Base-by-base conservation (phyloP, 2,888 invertebrate species). In the Lasioglossum leucozonium region DNA sequence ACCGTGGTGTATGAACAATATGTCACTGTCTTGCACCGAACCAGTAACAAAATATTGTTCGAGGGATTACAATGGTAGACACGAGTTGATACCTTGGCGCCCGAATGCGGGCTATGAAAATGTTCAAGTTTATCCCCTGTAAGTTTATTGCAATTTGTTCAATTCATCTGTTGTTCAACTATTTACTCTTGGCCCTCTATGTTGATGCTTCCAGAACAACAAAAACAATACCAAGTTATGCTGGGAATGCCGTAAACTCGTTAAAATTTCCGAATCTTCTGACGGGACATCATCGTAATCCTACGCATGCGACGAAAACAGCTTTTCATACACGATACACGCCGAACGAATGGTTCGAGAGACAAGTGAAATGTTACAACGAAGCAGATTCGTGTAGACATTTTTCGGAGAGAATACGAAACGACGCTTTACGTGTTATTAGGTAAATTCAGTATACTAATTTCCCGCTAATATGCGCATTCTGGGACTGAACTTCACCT, bases 311-410 rank as follows among this genome's bases (percentile, higher is more conserved):
- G 0, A 97, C 98, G 0, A 96, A 98, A 82, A 97, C 98, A 0
- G 98, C 98, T 0, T 96, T 99, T 51, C 98, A 98, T 95, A 98
- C 99, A 0, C 96, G 98, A 85, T 99, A 98, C 95, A 98, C 99
- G 0, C 98, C 98, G 79, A 96, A 98, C 90, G 99, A 99, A 95
- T 99, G 99, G 99, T 94, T 95, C 95, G 93, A 95, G 93, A 97
- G 97, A 86, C 98, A 98, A 95, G 97, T 97, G 93, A 98, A 98
- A 94, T 96, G 97, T 93, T 99, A 97, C 94, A 97, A 98, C 92
- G 98, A 98, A 93, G 97, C 99, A 0, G 98, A 99, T 93, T 97
- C 97, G n/a, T 98, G 98, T 93, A 96, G 98, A 94, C 97, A 97
- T 92, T 97, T 96, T 90, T 97, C 98, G 0, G 98, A 98, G 94